Base-by-base conservation (phyloP, 2,888 invertebrate genomes). In the Lathronympha strigana region DNA sequence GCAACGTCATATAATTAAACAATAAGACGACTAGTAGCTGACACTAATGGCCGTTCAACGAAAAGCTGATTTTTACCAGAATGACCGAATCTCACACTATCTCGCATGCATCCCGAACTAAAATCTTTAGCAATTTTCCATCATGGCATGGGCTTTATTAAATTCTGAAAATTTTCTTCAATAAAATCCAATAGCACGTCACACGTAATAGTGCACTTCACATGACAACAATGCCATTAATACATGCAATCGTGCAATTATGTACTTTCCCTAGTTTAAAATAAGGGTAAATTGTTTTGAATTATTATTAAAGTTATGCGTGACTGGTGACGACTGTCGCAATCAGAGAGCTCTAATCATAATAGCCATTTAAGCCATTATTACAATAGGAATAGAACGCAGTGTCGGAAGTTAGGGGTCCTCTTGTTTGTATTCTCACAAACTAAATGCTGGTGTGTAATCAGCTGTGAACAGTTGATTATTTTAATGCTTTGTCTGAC, bases 381-480 rank as follows among this genome's bases (percentile, higher is more conserved):
- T 28, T 43, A 13, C 19, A 2, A 31, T 28, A 31, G 6, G 4
- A 45, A 31, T 43, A 45, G 3, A 11, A 19, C 13, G 13, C 31
- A 45, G 0, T 19, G 28, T 43, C 2, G 8, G 4, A 19, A 13
- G 4, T 45, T 1, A n/a, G 6, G 11, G 6, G 36, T 11, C 33
- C 36, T 60, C 21, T 36, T 49, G 23, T 45, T 47, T 23, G 23
- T 21, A 15, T 23, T 36, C 23, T 11, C 53, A 68, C 69, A 67
- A 73, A 76, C 81, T 85, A 31, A 43, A 36, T 36, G 80, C 79
- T 68, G 67, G 49, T 81, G 86, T 87, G 83, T 83, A 82, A 83
- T 84, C 88, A 88, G 81, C 80, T 83, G 87, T 79, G 69, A 77
- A 77, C 71, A 70, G 71, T 72, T 77, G 78, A 81, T 80, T 81